A percentile compares a stretch with the other conserved stretches of the same genome.
Evolutionary conservation across 2,113 vertebrate genomes (phyloP).

Genomic region (Procavia capensis): DNA sequence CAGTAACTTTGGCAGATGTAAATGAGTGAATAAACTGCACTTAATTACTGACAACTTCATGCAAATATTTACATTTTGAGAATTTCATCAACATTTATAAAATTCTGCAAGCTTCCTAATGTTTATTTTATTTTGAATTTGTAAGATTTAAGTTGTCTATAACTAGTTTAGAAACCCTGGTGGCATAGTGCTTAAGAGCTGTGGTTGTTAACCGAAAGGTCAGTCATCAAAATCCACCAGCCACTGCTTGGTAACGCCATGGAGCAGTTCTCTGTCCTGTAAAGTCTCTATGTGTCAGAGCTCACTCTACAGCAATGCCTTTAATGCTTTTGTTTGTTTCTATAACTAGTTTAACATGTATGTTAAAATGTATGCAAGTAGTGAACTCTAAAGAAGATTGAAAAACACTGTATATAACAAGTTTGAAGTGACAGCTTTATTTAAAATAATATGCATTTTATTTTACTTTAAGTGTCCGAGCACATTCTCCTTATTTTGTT

Average conservation of each 20-base stretch:
- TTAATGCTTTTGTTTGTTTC: no score
- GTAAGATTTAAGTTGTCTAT: background rate
- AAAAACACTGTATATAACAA: background rate
- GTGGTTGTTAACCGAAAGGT: no score
- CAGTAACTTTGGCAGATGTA: background rate
- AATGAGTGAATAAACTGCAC: background rate
- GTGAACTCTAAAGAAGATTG: background rate
- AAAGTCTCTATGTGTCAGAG: no score
- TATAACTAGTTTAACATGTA: background rate
- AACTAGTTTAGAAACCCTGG: background rate
- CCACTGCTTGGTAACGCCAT: no score
- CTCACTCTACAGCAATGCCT: no score
- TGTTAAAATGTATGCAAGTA: background rate
- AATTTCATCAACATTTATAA: conserved; percentile 1
- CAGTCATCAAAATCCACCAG: no score
- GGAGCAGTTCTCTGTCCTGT: no score
- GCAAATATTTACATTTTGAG: conserved; percentile 14
- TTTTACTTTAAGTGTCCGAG: background rate
- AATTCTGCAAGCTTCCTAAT: background rate
- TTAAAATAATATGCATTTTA: background rate
- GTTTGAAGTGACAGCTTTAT: background rate
- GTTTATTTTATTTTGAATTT: background rate
- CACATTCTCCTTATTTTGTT: background rate
- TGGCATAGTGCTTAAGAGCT: no score
- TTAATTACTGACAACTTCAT: background rate